A percentile compares a stretch with the other conserved stretches of the same genome.
These are phyloP conservation scores for Psittacula cyanocephala DNA, from an alignment of 2,113 vertebrate species.

Conservation along the genomic window DNA sequence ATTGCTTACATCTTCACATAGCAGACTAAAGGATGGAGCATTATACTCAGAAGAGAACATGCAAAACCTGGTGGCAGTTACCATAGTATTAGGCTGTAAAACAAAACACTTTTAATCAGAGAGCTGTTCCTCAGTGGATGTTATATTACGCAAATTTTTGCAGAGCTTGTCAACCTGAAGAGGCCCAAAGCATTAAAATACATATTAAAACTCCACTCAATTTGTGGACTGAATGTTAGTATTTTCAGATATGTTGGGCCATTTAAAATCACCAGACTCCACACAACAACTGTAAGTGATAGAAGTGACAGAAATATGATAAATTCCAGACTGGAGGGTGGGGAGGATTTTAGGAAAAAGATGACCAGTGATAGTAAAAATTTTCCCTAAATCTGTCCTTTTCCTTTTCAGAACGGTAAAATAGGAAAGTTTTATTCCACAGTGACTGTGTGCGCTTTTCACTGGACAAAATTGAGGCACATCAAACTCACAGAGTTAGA, in stretches of 20 bases:
- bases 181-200: neutral
- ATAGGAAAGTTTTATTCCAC: neutral
- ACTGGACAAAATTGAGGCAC: neutral
- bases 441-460: neutral
- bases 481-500: neutral
- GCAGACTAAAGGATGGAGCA: neutral
- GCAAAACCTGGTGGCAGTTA: slow-evolving; percentile 6
- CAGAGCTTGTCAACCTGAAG: neutral
- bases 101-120: neutral
- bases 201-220: neutral
- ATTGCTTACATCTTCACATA: neutral
- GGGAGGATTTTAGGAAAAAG: neutral
- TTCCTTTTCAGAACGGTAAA: neutral
- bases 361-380: neutral
- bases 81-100: neutral
- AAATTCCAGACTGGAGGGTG: neutral
- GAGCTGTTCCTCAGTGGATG: neutral
- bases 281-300: neutral
- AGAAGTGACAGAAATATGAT: neutral
- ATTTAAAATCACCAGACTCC: neutral
- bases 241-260: neutral
- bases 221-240: neutral
- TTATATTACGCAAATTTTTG: neutral
- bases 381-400: neutral
- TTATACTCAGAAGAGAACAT: neutral